Evolutionary conservation across 2,113 vertebrate species (phyloP), one percentile per base, ranked within the genome.

Genomic region (Hypocryptadius cinnamomeus): DNA sequence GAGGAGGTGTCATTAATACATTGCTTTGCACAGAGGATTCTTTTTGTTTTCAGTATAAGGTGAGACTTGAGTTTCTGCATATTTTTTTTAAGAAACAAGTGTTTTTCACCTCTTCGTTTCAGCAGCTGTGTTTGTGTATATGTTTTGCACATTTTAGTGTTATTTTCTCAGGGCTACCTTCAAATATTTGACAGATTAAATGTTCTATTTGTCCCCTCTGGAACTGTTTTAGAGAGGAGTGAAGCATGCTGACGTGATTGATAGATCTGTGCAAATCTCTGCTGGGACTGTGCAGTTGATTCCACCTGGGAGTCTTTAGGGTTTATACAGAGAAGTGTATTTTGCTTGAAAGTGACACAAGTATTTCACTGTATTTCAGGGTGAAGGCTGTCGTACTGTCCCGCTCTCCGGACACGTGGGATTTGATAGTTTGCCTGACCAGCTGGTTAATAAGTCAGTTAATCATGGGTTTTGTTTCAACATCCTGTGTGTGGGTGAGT

Each of bases 401-500:
- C 99, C 99, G 4, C 98, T 99, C 85, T 98, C 99, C 2, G 99
- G 99, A 95, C 99, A 99, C 56, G 99, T 99, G 66, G 99, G 99
- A 96, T 99, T 99, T 96, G 99, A 99, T 97, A 99, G 99, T 97
- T 98, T 99, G 99, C 99, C 99, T 57, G 99, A 99, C 98, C 99
- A 99, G 98, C 98, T 99, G 99, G 99, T 99, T 97, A 99, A 99
- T 98, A 99, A 99, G 97, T 99, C 99, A 37, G 98, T 99, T 94
- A 98, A 98, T 97, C 99, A 99, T 74, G 99, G 99, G 70, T 99
- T 99, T 98, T 99, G 98, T 98, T 99, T 99, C 96, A 99, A 99
- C 98, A 99, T 99, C 98, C 98, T 99, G 94, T 99, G 99, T 89
- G 98, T 99, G 97, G 99, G 99, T 99, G 98, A 99, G 99, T 99